These are phyloP conservation scores for Rhagoletis pomonella DNA, from an alignment of 1,140 invertebrate species.

Conservation along the genomic window DNA sequence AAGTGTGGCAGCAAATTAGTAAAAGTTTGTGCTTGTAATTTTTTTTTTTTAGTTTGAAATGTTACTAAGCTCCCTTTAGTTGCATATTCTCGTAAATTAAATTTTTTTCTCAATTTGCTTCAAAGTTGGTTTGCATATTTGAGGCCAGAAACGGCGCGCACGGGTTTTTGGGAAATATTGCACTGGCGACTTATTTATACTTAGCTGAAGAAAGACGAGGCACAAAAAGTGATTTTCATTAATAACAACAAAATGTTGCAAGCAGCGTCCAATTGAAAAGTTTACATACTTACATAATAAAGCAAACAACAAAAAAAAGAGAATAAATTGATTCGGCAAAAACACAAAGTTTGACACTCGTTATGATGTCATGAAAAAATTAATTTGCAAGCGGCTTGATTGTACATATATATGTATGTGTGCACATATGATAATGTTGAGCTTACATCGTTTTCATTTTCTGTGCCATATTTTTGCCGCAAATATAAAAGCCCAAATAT, in stretches of 20 bases:
- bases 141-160: background rate
- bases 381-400: background rate
- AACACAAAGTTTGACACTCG: background rate
- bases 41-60: background rate
- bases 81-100: too few species aligned
- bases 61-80: background rate
- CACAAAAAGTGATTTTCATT: background rate
- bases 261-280: background rate
- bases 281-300: background rate
- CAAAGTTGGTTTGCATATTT: background rate
- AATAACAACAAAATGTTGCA: background rate
- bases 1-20: conserved; percentile 50
- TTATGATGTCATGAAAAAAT: background rate
- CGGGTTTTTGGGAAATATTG: background rate
- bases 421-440: background rate
- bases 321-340: background rate
- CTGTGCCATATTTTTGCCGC: background rate
- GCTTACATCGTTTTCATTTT: background rate
- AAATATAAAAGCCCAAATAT: background rate
- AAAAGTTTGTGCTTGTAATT: conserved; percentile 14
- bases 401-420: background rate
- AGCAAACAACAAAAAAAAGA: too few species aligned
- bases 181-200: background rate
- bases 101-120: too few species aligned
- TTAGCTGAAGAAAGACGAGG: background rate